These are phyloP conservation scores for Mycteria americana DNA, from an alignment of 2,797 vertebrate genomes.

Conservation along the genomic window DNA sequence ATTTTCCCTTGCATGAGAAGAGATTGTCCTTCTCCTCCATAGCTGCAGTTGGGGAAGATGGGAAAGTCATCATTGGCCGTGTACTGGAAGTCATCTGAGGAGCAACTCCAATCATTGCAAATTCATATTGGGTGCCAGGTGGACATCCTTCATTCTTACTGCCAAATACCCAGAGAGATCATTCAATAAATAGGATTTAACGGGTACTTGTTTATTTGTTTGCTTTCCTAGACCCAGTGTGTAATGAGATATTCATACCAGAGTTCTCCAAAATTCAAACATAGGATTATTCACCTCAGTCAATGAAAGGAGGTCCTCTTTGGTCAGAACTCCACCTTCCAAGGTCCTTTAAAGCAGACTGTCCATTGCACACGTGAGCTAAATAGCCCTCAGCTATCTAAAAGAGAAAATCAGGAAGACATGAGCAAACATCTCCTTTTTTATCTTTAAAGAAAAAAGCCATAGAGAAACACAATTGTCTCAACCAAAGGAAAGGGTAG, in stretches of 20 bases:
- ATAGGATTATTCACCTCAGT: background rate
- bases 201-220: background rate
- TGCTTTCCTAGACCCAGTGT: background rate
- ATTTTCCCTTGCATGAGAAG: background rate
- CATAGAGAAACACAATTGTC: background rate
- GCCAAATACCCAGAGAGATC: background rate
- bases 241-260: background rate
- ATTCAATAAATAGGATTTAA: background rate
- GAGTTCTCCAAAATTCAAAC: background rate
- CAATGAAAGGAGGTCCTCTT: background rate
- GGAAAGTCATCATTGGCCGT: background rate
- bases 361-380: background rate
- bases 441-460: background rate
- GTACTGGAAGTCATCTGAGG: background rate
- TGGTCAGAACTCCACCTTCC: background rate
- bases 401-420: background rate
- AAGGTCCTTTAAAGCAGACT: background rate
- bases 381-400: background rate
- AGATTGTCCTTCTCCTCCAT: background rate
- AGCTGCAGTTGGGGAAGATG: background rate
- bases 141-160: background rate
- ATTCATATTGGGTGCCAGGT: background rate
- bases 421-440: background rate
- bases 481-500: background rate
- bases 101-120: background rate